These are phyloP conservation scores for Malurus melanocephalus DNA, from an alignment of 2,113 vertebrate species.

Conservation along the genomic window DNA sequence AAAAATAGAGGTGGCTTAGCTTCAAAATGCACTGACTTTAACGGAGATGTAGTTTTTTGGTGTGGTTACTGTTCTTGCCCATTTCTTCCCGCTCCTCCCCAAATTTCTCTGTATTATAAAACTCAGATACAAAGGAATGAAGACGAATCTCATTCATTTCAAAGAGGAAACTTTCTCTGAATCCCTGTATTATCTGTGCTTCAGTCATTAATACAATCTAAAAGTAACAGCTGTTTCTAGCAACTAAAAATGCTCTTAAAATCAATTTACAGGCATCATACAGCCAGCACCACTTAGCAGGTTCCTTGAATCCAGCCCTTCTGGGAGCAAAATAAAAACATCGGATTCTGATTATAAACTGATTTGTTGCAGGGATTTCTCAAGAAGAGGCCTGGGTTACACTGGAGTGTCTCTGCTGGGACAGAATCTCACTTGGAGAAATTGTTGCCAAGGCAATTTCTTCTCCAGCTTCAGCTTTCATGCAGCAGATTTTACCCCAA, in stretches of 20 bases:
- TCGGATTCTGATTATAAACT: not conserved
- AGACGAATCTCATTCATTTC: not conserved
- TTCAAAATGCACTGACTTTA: not conserved
- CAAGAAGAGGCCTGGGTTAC: not conserved
- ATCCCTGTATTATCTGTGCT: not conserved
- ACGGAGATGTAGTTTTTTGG: not conserved
- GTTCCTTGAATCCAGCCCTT: not conserved
- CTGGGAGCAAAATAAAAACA: not conserved
- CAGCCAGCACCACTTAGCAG: not conserved
- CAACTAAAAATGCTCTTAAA: not conserved
- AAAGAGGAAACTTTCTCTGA: not conserved
- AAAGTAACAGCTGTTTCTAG: not conserved
- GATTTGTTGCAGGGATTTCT: not conserved
- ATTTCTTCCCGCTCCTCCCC: fast-evolving
- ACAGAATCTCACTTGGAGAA: not conserved
- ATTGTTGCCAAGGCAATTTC: not conserved
- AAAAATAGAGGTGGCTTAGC: not conserved
- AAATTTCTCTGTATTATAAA: not conserved
- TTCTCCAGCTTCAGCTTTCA: not conserved
- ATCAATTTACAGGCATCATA: not conserved
- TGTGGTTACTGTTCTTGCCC: not conserved
- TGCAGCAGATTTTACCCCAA: not conserved
- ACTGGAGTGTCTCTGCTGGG: not conserved
- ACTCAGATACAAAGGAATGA: not conserved
- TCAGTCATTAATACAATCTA: not conserved